These are phyloP conservation scores for Ifrita kowaldi DNA, from an alignment of 2,113 vertebrate species.

Conservation along the genomic window DNA sequence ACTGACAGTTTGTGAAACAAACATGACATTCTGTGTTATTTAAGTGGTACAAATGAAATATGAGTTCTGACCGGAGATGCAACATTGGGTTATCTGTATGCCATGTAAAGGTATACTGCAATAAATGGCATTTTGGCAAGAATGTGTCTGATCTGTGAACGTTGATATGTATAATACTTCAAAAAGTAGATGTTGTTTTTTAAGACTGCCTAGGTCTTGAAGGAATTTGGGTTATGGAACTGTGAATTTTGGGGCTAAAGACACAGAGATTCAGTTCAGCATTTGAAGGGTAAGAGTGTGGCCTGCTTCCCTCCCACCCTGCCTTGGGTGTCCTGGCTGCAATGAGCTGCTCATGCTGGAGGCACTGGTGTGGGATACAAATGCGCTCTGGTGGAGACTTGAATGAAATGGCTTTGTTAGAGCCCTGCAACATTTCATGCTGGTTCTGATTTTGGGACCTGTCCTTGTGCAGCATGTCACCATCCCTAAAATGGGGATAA, in stretches of 20 bases:
- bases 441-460: background rate
- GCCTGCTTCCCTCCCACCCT: background rate
- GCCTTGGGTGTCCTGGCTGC: background rate
- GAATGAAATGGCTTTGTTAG: background rate
- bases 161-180: background rate
- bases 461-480: background rate
- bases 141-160: background rate
- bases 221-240: background rate
- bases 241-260: background rate
- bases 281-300: background rate
- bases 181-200: background rate
- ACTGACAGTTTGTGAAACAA: conserved; percentile 65
- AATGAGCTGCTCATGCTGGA: background rate
- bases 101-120: conserved; percentile 53
- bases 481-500: background rate
- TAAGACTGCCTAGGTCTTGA: background rate
- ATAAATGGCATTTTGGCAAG: conserved; percentile 67
- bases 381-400: background rate
- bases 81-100: conserved; percentile 47
- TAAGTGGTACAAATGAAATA: conserved; percentile 61
- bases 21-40: conserved; percentile 58
- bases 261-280: background rate
- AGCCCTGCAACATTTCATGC: background rate
- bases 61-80: conserved; percentile 8
- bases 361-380: too few species aligned